Evolutionary conservation across 2,888 invertebrate species (phyloP).

Genomic region (Ennomos fuscantarius): DNA sequence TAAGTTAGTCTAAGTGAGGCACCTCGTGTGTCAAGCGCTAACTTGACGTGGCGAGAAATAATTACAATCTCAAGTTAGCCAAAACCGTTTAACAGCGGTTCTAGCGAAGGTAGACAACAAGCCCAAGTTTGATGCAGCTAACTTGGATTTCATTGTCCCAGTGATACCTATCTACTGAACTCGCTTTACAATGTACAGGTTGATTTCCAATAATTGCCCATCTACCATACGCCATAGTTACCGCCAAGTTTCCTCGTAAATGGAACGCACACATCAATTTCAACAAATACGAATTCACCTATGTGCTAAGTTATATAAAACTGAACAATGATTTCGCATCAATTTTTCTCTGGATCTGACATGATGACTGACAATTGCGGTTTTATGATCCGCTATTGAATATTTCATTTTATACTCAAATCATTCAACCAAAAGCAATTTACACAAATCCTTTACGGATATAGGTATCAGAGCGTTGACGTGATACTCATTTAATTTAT

Average conservation of each 20-base stretch:
- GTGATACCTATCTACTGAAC: constrained; percentile 17
- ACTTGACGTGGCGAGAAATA: constrained; percentile 54
- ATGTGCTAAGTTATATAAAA: neutral
- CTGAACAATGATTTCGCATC: constrained; percentile 11
- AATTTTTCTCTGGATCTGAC: constrained; percentile 20
- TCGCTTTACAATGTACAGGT: constrained; percentile 18
- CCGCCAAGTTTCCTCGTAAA: too few relatives aligned
- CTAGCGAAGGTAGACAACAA: constrained; percentile 37
- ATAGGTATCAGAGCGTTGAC: constrained; percentile 8
- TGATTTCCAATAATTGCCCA: constrained; percentile 2
- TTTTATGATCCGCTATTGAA: constrained; percentile 11
- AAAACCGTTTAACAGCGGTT: constrained; percentile 49
- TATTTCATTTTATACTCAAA: constrained; percentile 17
- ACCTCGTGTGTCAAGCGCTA: constrained; percentile 56
- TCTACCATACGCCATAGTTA: too few relatives aligned
- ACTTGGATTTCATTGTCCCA: constrained; percentile 26
- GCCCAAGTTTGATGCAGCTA: constrained; percentile 37
- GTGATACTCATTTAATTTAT: constrained; percentile 14
- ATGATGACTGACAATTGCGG: constrained; percentile 17
- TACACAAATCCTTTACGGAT: constrained; percentile 12
- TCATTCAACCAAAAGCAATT: constrained; percentile 21
- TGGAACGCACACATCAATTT: too few relatives aligned
- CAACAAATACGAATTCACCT: too few relatives aligned
- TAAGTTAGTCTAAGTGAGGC: constrained; percentile 52
- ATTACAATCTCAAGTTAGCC: constrained; percentile 57